phyloP scores from a whole-genome alignment of 1,140 invertebrate species.

The Listronotus oregonensis region DNA sequence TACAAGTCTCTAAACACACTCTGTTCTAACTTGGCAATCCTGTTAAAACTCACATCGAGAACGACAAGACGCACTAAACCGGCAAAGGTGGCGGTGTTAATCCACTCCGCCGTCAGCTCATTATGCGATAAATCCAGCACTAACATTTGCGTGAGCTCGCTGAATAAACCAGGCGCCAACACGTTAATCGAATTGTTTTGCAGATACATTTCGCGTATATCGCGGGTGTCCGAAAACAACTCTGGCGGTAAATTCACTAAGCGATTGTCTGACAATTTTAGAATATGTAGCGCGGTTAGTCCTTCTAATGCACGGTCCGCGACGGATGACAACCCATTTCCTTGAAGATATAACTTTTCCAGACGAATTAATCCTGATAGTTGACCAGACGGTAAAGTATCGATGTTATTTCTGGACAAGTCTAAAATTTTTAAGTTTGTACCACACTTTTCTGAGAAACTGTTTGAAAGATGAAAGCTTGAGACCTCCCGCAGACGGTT shows the following conservation, averaged over 20 bases:
- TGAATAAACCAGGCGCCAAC: slow-evolving; percentile 82
- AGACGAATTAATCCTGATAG: slow-evolving; percentile 69
- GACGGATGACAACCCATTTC: slow-evolving; percentile 74
- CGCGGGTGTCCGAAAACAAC: slow-evolving; percentile 78
- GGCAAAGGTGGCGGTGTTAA: slow-evolving; percentile 83
- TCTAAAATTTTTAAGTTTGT: slow-evolving; percentile 76
- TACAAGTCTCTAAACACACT: slow-evolving; percentile 80
- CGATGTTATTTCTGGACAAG: slow-evolving; percentile 82
- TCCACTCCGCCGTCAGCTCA: slow-evolving; percentile 84
- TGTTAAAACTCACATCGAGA: slow-evolving; percentile 81
- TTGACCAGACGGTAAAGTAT: slow-evolving; percentile 74
- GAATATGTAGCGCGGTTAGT: slow-evolving; percentile 72
- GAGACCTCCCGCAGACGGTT: slow-evolving; percentile 80
- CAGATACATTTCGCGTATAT: slow-evolving; percentile 81
- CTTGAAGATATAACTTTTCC: slow-evolving; percentile 65
- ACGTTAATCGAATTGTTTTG: slow-evolving; percentile 88
- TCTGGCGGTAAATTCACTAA: slow-evolving; percentile 81
- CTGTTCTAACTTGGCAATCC: slow-evolving; percentile 77
- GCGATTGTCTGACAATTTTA: slow-evolving; percentile 82
- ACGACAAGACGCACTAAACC: slow-evolving; percentile 80
- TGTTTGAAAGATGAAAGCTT: slow-evolving; percentile 74
- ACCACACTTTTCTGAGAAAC: slow-evolving; percentile 70
- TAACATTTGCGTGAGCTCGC: slow-evolving; percentile 77
- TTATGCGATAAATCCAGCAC: slow-evolving; percentile 86
- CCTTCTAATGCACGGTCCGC: slow-evolving; percentile 83